A percentile compares a stretch with the other conserved stretches of the same genome.
phyloP scores from a whole-genome alignment of 2,888 invertebrate genomes.

The Leptinotarsa haldemani region DNA sequence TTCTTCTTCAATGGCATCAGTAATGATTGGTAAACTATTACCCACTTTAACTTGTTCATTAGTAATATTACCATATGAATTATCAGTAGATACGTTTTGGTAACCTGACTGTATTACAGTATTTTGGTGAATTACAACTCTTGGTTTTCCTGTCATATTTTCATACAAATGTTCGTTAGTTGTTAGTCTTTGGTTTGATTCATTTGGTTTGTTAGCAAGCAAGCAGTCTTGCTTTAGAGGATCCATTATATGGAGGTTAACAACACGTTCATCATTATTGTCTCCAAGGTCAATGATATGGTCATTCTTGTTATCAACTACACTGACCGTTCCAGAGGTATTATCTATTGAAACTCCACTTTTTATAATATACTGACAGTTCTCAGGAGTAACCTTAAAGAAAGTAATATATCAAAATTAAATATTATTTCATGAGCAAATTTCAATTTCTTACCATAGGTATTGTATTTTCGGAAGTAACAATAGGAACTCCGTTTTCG shows the following conservation, averaged over 20 bases:
- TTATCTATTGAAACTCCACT: slow-evolving; percentile 53
- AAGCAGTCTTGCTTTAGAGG: slow-evolving; percentile 53
- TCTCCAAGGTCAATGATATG: slow-evolving; percentile 41
- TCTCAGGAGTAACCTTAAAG: slow-evolving; percentile 52
- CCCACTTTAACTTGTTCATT: slow-evolving; percentile 34
- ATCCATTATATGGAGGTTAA: slow-evolving; percentile 57
- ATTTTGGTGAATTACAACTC: slow-evolving; percentile 52
- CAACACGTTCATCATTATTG: slow-evolving; percentile 49
- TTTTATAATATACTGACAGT: slow-evolving; percentile 57
- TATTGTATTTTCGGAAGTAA: slow-evolving; percentile 50
- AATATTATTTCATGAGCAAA: no score
- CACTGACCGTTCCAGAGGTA: slow-evolving; percentile 52
- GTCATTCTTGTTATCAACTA: slow-evolving; percentile 50
- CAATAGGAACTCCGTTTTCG: slow-evolving; percentile 53
- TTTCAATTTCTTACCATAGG: slow-evolving; percentile 45
- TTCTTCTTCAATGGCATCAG: slow-evolving; percentile 40
- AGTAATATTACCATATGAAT: background rate
- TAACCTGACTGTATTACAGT: slow-evolving; percentile 44
- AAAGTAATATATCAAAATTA: background rate
- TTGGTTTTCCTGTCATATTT: slow-evolving; percentile 34
- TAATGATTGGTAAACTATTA: slow-evolving; percentile 38
- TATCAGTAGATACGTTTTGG: slow-evolving; percentile 26
- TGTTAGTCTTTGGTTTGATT: slow-evolving; percentile 36
- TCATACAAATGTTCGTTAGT: slow-evolving; percentile 20
- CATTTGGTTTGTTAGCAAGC: slow-evolving; percentile 46